A percentile compares a stretch with the other conserved stretches of the same genome.
phyloP scores from a whole-genome alignment of 2,113 vertebrate species.

The Holacanthus passer region DNA sequence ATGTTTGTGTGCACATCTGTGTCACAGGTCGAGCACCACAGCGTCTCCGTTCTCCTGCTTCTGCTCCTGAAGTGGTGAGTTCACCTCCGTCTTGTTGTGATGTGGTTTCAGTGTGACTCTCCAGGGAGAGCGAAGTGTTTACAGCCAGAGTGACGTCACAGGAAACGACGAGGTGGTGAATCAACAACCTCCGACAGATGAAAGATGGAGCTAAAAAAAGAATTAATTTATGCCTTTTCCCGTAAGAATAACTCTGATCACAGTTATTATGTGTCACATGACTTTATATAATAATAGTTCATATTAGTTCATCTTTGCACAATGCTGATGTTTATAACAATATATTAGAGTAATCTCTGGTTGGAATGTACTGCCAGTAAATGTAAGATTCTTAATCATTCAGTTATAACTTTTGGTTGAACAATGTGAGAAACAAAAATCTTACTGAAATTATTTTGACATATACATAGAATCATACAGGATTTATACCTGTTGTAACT shows the following conservation, averaged over 20 bases:
- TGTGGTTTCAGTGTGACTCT: constrained; percentile 14
- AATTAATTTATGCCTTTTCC: neutral
- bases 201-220: neutral
- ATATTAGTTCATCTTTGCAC: neutral
- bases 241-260: neutral
- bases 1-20: neutral
- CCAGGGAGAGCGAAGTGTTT: neutral
- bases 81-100: neutral
- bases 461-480: no score
- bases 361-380: no score
- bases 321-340: neutral
- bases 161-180: neutral
- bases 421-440: no score
- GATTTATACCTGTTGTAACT: no score
- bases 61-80: constrained; percentile 63
- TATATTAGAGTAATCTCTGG: no score
- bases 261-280: neutral
- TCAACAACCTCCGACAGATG: neutral
- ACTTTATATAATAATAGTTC: neutral
- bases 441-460: no score
- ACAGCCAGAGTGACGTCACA: neutral
- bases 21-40: constrained; percentile 38
- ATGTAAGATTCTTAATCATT: neutral
- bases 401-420: neutral
- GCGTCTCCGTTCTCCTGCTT: constrained; percentile 44